Base-by-base conservation (phyloP, 2,113 vertebrate genomes). In the Xiphophorus couchianus region DNA sequence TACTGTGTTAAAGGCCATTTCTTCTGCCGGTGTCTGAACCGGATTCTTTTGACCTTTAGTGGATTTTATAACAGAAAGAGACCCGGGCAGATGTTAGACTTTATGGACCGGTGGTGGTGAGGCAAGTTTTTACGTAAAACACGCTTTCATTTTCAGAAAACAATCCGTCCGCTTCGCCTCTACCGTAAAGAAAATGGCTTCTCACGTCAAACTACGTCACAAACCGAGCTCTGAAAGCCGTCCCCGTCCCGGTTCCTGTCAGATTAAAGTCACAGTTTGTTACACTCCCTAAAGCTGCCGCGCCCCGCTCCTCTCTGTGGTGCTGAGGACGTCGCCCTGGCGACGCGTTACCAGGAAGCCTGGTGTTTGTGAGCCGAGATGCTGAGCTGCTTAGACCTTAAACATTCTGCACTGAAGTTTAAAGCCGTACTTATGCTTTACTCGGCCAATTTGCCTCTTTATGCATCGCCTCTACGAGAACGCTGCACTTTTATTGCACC, bases 281-380 rank as follows among this genome's bases (percentile, higher is more conserved):
- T 71, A 4, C 42, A 1, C 28, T 67, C 44, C 31, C 27, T 60
- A 51, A 72, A 5, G 13, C 60, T 13, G 22, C 66, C 66, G 19
- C 51, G 35, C 22, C n/a, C 44, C 1, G 39, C 66, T 69, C 42
- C 86, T 92, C 91, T 91, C 91, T 80, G 83, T 89, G 90, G 89
- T 84, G 89, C 89, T 91, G 64, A 65, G n/a, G 71, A 66, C 1
- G 63, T 85, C 75, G 35, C 75, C 67, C 0, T 5, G 79, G 71
- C 17, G 65, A 78, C 37, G 15, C 11, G 68, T 78, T 62, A 69
- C 76, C 71, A 72, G 14, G 79, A 11, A 71, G 65, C 74, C 35
- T 68, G 28, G 7, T 74, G 78, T 77, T 64, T 84, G 42, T 74
- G 44, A 60, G 31, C 7, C 25, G 27, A 12, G 29, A 35, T 28